Percentiles rank a stretch among this genome's conserved stretches.
These are phyloP conservation scores for Leptothorax acervorum DNA, from an alignment of 2,888 invertebrate genomes.

Conservation along the genomic window DNA sequence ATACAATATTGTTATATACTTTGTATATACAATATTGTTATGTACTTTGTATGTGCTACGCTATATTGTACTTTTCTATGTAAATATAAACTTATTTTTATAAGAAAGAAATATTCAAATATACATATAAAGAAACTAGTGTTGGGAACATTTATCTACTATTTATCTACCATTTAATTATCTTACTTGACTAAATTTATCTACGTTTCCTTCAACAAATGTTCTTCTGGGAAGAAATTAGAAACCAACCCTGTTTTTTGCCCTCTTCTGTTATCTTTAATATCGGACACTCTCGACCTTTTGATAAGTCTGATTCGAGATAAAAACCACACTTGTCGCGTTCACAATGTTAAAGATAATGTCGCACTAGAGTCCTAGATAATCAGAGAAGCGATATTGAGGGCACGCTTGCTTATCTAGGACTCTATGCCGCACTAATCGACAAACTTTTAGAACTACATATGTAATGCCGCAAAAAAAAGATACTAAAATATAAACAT, in stretches of 20 bases:
- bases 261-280: conserved; percentile 64
- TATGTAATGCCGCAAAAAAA: neutral
- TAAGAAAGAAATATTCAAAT: neutral
- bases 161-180: neutral
- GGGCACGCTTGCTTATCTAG: too few species aligned
- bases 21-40: too few species aligned
- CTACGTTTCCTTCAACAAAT: conserved; percentile 18
- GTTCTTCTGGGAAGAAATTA: conserved; percentile 15
- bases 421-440: conserved; percentile 10
- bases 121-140: neutral
- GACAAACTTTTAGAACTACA: neutral
- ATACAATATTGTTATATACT: neutral
- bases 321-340: conserved; percentile 57
- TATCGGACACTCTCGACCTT: conserved; percentile 66
- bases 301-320: conserved; percentile 60
- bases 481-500: neutral
- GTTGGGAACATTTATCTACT: neutral
- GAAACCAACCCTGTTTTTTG: conserved; percentile 60
- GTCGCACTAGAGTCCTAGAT: neutral
- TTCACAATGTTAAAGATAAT: conserved; percentile 6
- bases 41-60: too few species aligned
- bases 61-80: neutral
- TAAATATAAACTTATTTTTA: neutral
- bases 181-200: neutral
- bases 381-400: too few species aligned